Percentiles rank a stretch among this genome's conserved stretches.
These are phyloP conservation scores for Rhodinocichla rosea DNA, from an alignment of 2,113 vertebrate genomes.

Conservation along the genomic window DNA sequence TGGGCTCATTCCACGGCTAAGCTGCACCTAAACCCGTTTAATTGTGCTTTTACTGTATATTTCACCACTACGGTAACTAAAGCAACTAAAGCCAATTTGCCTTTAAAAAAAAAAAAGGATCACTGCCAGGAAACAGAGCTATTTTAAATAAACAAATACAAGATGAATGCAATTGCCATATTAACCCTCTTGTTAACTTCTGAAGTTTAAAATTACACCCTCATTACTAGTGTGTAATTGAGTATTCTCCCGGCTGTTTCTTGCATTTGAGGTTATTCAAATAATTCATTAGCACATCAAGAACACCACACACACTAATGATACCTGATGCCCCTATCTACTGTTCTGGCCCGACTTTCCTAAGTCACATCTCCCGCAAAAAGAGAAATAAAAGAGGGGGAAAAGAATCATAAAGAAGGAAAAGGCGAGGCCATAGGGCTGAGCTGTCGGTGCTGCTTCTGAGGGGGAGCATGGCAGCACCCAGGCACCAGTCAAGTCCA, in stretches of 20 bases:
- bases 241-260: conserved; percentile 54
- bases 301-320: conserved; percentile 24
- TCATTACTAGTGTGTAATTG: conserved; percentile 36
- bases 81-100: background rate
- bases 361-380: background rate
- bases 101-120: background rate
- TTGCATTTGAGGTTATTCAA: conserved; percentile 59
- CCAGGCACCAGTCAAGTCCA: background rate
- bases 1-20: background rate
- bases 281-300: conserved; percentile 36
- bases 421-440: background rate
- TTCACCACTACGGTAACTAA: conserved; percentile 7
- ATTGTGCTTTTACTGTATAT: background rate
- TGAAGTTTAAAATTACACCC: conserved; percentile 61
- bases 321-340: conserved; percentile 38
- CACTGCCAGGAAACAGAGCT: conserved; percentile 50
- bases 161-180: conserved; percentile 54
- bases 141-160: conserved; percentile 61
- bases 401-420: background rate
- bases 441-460: rapidly evolving
- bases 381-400: background rate
- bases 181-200: conserved; percentile 58
- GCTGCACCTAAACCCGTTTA: background rate
- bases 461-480: background rate
- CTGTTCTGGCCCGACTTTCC: background rate